A percentile compares a stretch with the other conserved stretches of the same genome.
Conservation (phyloP, 92 coral and sea anemone genomes). For the Heliopora coerulea region DNA sequence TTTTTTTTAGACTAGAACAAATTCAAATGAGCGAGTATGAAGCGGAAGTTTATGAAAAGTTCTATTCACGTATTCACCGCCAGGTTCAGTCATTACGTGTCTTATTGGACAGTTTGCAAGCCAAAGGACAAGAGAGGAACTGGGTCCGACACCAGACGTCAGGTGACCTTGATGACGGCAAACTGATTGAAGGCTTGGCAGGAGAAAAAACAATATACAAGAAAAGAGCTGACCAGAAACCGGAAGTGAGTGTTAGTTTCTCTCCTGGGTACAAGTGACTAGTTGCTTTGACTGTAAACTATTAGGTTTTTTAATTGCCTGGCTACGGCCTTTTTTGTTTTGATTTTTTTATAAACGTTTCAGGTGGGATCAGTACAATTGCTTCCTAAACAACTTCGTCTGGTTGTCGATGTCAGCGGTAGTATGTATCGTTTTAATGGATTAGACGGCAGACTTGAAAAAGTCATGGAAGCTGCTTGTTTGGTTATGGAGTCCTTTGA, state of each 20-base stretch:
- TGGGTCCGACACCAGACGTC: constrained; percentile 99
- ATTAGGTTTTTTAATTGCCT: not conserved
- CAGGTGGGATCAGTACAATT: constrained; percentile 92
- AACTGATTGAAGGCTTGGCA: constrained; percentile 89
- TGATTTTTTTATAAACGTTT: not conserved
- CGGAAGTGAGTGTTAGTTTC: constrained; percentile 57
- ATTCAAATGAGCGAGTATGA: constrained; percentile 98
- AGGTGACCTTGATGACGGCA: constrained; percentile 95
- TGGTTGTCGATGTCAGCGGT: constrained; percentile 99
- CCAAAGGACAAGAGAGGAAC: constrained; percentile 85
- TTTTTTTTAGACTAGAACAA: constrained; percentile 53
- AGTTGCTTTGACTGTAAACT: not conserved
- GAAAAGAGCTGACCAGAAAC: constrained; percentile 91
- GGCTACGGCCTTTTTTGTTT: not conserved
- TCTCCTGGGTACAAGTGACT: not conserved
- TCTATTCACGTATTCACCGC: constrained; percentile 93
- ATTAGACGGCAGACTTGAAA: constrained; percentile 90
- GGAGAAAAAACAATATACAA: constrained; percentile 93
- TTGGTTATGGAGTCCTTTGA: constrained; percentile 95
- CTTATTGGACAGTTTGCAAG: constrained; percentile 90
- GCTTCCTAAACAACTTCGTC: constrained; percentile 94
- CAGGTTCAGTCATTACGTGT: constrained; percentile 99
- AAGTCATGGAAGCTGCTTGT: constrained; percentile 97
- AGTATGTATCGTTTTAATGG: constrained; percentile 99
- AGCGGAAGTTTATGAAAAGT: constrained; percentile 96